phyloP scores from a whole-genome alignment of 2,888 invertebrate species.

The Lampropteryx suffumata region DNA sequence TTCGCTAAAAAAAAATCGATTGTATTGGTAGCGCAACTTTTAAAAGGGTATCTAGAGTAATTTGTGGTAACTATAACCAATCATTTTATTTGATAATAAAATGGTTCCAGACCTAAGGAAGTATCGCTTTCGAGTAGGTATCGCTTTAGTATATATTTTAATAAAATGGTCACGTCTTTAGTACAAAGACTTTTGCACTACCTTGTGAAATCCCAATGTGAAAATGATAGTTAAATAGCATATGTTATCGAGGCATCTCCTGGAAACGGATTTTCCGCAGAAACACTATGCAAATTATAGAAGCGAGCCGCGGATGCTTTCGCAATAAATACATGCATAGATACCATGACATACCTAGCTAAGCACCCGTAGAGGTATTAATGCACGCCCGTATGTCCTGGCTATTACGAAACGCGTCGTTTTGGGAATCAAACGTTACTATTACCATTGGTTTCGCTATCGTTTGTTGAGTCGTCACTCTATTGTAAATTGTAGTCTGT shows the following conservation, averaged over 20 bases:
- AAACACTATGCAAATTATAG: conserved; percentile 43
- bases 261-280: conserved; percentile 44
- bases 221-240: conserved; percentile 9
- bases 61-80: no score
- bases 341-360: conserved; percentile 38
- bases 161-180: no score
- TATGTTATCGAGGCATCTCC: conserved; percentile 36
- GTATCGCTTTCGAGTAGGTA: no score
- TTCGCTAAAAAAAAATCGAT: no score
- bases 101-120: no score
- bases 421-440: conserved; percentile 56
- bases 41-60: no score
- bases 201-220: no score
- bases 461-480: conserved; percentile 72
- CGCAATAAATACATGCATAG: conserved; percentile 53
- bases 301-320: conserved; percentile 31
- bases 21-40: no score
- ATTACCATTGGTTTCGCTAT: conserved; percentile 71
- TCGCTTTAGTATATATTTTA: no score
- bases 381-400: conserved; percentile 54
- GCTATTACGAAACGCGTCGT: conserved; percentile 55
- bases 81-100: no score
- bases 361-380: conserved; percentile 40
- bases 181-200: no score
- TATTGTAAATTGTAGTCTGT: conserved; percentile 78